phyloP scores from a whole-genome alignment of 2,888 invertebrate genomes.

The Andricus curvator region DNA sequence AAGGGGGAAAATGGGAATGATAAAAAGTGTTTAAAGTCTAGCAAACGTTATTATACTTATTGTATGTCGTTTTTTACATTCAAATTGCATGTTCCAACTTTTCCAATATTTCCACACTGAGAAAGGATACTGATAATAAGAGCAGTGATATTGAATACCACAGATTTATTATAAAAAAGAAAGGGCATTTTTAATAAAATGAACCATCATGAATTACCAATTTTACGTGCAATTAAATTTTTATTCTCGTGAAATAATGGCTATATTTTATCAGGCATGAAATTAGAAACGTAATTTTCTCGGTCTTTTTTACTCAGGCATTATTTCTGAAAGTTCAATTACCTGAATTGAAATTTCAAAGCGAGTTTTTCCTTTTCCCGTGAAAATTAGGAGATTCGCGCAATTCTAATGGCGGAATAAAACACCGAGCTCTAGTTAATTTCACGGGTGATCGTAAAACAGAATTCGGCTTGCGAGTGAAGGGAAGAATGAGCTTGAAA shows the following conservation, averaged over 20 bases:
- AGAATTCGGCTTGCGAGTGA: slow-evolving; percentile 22
- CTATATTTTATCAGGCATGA: background rate
- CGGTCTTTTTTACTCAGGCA: background rate
- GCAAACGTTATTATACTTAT: background rate
- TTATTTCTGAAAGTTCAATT: background rate
- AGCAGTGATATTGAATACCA: too few relatives aligned
- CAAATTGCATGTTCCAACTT: background rate
- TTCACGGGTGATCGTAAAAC: slow-evolving; percentile 27
- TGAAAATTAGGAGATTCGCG: background rate
- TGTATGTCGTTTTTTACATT: background rate
- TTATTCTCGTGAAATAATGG: background rate
- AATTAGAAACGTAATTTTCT: background rate
- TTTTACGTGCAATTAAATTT: background rate
- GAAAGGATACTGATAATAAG: background rate
- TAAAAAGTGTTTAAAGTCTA: too few relatives aligned
- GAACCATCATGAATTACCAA: background rate
- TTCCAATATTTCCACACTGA: background rate
- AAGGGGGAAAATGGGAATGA: too few relatives aligned
- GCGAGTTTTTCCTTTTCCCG: background rate
- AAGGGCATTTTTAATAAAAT: background rate
- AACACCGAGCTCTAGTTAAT: slow-evolving; percentile 15
- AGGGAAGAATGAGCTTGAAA: slow-evolving; percentile 12
- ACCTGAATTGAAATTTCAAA: background rate
- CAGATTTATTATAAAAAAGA: background rate
- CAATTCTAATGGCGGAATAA: slow-evolving; percentile 13